Conservation (phyloP, 2,888 invertebrate genomes). For the Tachina lurida region DNA sequence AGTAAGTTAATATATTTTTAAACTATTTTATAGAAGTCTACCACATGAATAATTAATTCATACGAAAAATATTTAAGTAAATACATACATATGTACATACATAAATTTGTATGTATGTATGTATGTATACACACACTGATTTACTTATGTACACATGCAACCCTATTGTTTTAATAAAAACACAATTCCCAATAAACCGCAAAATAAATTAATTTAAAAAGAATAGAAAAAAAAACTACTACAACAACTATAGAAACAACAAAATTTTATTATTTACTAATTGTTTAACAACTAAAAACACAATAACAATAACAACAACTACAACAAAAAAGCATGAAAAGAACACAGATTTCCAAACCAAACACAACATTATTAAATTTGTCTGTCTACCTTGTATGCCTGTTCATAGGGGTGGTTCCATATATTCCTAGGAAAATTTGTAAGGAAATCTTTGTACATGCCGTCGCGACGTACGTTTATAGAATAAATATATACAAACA, state of each 20-base stretch:
- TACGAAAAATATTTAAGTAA: no score
- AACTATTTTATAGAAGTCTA: no score
- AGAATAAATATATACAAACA: no score
- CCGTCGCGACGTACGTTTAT: no score
- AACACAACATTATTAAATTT: conserved; percentile 59
- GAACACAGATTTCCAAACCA: conserved; percentile 44
- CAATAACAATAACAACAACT: conserved; percentile 22
- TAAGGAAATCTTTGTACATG: neutral
- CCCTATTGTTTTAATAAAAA: conserved; percentile 28
- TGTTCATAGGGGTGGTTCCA: conserved; percentile 12
- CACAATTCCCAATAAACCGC: conserved; percentile 67
- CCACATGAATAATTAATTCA: no score
- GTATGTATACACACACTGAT: neutral
- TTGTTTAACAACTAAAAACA: conserved; percentile 66
- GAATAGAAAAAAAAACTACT: conserved; percentile 68
- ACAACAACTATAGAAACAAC: conserved; percentile 63
- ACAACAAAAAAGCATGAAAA: neutral
- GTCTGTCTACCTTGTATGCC: conserved; percentile 45
- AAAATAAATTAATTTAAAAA: conserved; percentile 69
- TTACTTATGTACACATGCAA: neutral
- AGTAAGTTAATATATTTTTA: no score
- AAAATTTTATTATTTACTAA: conserved; percentile 71
- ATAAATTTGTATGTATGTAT: neutral
- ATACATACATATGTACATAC: no score
- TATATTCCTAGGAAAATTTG: neutral